Percentiles rank a stretch among this genome's conserved stretches.
Evolutionary conservation across 2,888 invertebrate genomes (phyloP).

Genomic region (Cosmia trapezina): DNA sequence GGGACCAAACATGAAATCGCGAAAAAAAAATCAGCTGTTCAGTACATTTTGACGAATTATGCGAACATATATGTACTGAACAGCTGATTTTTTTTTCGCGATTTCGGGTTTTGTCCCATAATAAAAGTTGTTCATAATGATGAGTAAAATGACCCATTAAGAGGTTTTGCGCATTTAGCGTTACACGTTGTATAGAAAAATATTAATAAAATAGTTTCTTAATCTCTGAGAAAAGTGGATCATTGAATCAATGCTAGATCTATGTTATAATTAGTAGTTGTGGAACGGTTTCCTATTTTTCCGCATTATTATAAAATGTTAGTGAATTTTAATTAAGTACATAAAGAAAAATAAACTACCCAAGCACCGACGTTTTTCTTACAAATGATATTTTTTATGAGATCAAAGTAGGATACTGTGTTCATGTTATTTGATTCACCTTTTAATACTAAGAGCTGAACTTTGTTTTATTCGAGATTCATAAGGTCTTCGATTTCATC

Average conservation of each 20-base stretch:
- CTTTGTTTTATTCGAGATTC: constrained; percentile 62
- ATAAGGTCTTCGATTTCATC: constrained; percentile 57
- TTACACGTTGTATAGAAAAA: too few relatives aligned
- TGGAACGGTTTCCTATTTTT: constrained; percentile 32
- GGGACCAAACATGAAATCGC: too few relatives aligned
- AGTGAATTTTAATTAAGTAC: constrained; percentile 56
- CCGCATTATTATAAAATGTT: constrained; percentile 22
- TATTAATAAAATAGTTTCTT: constrained; percentile 16
- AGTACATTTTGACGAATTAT: too few relatives aligned
- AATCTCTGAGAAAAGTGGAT: constrained; percentile 22
- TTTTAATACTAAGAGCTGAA: constrained; percentile 48
- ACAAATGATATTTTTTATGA: constrained; percentile 75
- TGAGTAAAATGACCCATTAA: too few relatives aligned
- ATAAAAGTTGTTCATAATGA: too few relatives aligned
- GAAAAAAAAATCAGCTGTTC: too few relatives aligned
- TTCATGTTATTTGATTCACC: constrained; percentile 58
- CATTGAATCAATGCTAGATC: constrained; percentile 36
- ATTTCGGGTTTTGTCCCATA: too few relatives aligned
- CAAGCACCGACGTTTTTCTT: constrained; percentile 79
- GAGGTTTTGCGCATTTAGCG: too few relatives aligned
- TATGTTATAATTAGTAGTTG: constrained; percentile 28
- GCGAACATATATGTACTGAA: too few relatives aligned
- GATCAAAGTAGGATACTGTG: constrained; percentile 81
- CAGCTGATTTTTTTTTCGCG: too few relatives aligned
- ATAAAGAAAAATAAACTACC: constrained; percentile 73